A percentile compares a stretch with the other conserved stretches of the same genome.
phyloP scores from a whole-genome alignment of 2,797 vertebrate species.

The Rhincodon typus region DNA sequence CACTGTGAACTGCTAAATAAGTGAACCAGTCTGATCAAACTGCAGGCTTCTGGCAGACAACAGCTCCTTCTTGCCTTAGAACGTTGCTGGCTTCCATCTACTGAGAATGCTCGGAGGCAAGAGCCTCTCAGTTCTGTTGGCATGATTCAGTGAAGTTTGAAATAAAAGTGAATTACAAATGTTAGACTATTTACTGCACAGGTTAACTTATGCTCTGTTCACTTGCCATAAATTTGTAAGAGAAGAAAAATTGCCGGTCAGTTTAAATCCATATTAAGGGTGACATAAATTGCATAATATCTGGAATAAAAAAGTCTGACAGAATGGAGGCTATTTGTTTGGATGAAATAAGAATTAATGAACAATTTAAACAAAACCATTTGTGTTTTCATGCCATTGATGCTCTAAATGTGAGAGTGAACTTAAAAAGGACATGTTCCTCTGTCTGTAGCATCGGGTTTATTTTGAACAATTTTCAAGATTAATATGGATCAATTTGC shows the following conservation, averaged over 20 bases:
- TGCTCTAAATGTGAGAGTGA: not conserved
- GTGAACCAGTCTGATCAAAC: not conserved
- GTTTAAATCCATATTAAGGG: not conserved
- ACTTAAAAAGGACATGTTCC: not conserved
- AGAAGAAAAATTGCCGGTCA: not conserved
- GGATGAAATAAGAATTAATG: conserved; percentile 14
- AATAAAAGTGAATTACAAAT: conserved; percentile 24
- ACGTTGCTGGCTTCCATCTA: not conserved
- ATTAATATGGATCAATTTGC: conserved; percentile 25
- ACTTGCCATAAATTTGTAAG: not conserved
- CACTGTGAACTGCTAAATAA: conserved; percentile 5
- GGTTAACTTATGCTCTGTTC: not conserved
- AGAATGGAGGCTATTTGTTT: not conserved
- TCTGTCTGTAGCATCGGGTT: not conserved
- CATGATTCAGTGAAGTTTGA: conserved; percentile 9
- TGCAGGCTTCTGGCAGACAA: not conserved
- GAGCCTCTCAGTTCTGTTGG: not conserved
- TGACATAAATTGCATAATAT: not conserved
- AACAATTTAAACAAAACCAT: not conserved
- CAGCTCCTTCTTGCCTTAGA: not conserved
- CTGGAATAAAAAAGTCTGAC: not conserved
- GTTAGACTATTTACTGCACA: not conserved
- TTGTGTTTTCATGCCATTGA: not conserved
- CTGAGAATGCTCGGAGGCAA: not conserved
- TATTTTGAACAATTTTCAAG: conserved; percentile 24